Percentiles rank a stretch among this genome's conserved stretches.
Evolutionary conservation across 2,888 invertebrate genomes (phyloP).

Genomic region (Lagria hirta): DNA sequence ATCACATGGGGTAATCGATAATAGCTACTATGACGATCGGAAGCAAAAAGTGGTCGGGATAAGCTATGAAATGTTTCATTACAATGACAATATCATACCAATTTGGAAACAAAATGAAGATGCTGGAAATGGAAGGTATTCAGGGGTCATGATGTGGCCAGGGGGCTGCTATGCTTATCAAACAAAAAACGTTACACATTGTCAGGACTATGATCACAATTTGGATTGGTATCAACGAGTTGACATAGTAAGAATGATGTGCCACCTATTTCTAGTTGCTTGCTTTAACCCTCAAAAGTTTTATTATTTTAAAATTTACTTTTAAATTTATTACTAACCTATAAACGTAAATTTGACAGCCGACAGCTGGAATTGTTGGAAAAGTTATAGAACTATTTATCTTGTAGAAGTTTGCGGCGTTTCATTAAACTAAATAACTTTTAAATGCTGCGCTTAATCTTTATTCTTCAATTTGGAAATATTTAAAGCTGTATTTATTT

Average conservation of each 20-base stretch:
- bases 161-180: constrained; percentile 60
- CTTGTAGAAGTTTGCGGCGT: too few relatives aligned
- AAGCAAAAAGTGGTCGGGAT: constrained; percentile 43
- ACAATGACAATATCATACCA: constrained; percentile 58
- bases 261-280: constrained; percentile 1
- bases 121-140: constrained; percentile 56
- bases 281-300: too few relatives aligned
- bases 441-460: too few relatives aligned
- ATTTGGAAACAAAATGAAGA: constrained; percentile 65
- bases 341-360: too few relatives aligned
- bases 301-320: too few relatives aligned
- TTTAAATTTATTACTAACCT: too few relatives aligned
- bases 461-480: too few relatives aligned
- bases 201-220: constrained; percentile 50
- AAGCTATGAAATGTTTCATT: constrained; percentile 58
- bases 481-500: too few relatives aligned
- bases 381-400: too few relatives aligned
- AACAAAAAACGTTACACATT: constrained; percentile 55
- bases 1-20: constrained; percentile 69
- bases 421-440: too few relatives aligned
- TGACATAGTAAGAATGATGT: constrained; percentile 53
- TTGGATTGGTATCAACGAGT: constrained; percentile 59
- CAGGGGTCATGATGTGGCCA: constrained; percentile 73
- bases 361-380: too few relatives aligned
- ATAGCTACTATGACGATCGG: constrained; percentile 60